Percentiles rank a stretch among this genome's conserved stretches.
phyloP scores from a whole-genome alignment of 2,797 vertebrate genomes.

The Anabas testudineus region DNA sequence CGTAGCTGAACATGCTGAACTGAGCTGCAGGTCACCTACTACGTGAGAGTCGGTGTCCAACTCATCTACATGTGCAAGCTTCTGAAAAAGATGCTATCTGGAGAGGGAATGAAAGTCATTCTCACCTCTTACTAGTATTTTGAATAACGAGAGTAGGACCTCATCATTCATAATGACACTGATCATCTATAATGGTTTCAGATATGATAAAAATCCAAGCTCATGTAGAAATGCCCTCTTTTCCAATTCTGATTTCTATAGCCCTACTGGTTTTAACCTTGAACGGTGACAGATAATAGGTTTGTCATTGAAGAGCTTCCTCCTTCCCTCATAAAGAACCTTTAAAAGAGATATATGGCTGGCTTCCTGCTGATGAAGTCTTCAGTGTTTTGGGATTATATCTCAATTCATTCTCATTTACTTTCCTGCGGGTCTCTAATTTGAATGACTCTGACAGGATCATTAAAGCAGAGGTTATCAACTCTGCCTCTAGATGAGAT shows the following conservation, averaged over 20 bases:
- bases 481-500: slow-evolving; percentile 55
- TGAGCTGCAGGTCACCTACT: slow-evolving; percentile 59
- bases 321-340: slow-evolving; percentile 76
- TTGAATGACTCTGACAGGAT: slow-evolving; percentile 81
- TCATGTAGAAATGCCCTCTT: slow-evolving; percentile 76
- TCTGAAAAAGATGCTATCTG: slow-evolving; percentile 73
- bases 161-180: slow-evolving; percentile 88
- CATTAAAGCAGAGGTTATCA: slow-evolving; percentile 84
- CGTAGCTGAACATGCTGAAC: slow-evolving; percentile 31
- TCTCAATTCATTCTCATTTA: slow-evolving; percentile 86
- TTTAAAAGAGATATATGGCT: slow-evolving; percentile 84
- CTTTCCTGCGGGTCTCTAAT: slow-evolving; percentile 75
- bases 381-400: slow-evolving; percentile 79
- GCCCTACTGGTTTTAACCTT: slow-evolving; percentile 82
- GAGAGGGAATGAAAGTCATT: slow-evolving; percentile 81
- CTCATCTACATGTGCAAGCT: slow-evolving; percentile 76
- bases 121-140: slow-evolving; percentile 74
- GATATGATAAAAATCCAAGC: slow-evolving; percentile 81
- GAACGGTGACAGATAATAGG: slow-evolving; percentile 83
- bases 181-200: slow-evolving; percentile 85
- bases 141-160: slow-evolving; percentile 76
- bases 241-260: slow-evolving; percentile 81
- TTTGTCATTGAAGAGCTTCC: slow-evolving; percentile 82
- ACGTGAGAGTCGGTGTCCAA: slow-evolving; percentile 48
- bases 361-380: slow-evolving; percentile 76